Evolutionary conservation across 2,113 vertebrate genomes (phyloP), one percentile per base, ranked within the genome.

Genomic region (Periophthalmus modestus): DNA sequence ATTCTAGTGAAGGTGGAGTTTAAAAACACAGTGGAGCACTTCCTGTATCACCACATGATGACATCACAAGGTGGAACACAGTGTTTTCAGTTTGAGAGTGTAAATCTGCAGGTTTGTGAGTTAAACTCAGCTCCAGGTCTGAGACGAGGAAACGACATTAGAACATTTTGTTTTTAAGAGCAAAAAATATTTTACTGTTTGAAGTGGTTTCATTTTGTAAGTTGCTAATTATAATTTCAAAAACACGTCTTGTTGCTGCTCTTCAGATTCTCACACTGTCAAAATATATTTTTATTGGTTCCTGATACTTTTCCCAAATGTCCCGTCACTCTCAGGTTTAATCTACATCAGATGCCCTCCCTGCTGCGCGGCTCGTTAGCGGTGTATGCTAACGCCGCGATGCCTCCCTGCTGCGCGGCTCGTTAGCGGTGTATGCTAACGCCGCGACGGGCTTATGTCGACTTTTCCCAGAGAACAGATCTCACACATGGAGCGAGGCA

Each of bases 311-410:
- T 65, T 52, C 19, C 54, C 23, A 57, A 2, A 0, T 4, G 48
- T 14, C 48, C 18, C 48, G 0, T 18, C 48, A 18, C 12, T 52
- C 48, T 52, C 48, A 19, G 14, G 47, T 16, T 50, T 19, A 52
- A 19, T 16, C 48, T 19, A 0, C 48, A 18, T 83, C 74, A 85
- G 79, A 82, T 84, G 87, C 78, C 69, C 48, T 43, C 73, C 28
- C 28, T 28, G 28, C 79, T 92, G 91, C 73, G 85, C 55, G 80
- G 89, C 24, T 72, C 83, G 89, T 92, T 91, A 92, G 87, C 79
- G 70, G 54, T 58, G 66, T 79, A 78, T 73, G 34, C 61, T 59
- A 68, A 84, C 78, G 85, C 80, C n/a, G n/a, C n/a, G n/a, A n/a
- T n/a, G n/a, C n/a, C n/a, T n/a, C n/a, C n/a, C n/a, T n/a, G n/a